Evolutionary conservation across 2,113 vertebrate genomes (phyloP), one percentile per base, ranked within the genome.

Genomic region (Prietella phreatophila): DNA sequence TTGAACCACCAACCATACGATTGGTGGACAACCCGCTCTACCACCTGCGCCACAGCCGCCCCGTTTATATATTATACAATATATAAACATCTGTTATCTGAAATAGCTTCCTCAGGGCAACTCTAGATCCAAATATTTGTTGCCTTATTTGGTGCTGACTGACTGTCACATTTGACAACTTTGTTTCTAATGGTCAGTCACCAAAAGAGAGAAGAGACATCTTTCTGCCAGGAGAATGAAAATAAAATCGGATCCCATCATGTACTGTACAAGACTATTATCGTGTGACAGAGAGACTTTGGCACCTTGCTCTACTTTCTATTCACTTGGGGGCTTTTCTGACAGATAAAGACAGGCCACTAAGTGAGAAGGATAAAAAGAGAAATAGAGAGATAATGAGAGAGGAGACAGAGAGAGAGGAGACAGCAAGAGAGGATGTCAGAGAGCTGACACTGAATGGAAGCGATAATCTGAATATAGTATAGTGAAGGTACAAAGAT

Each of bases 311-410:
- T 84, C 82, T 63, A 67, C 61, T 84, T 84, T 83, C 82, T 83
- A 67, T 83, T 67, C 82, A 50, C 82, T 67, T 17, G 42, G 61
- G 82, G 27, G 61, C 42, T 67, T 84, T 67, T 67, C 58, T 67
- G 82, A 83, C 60, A 65, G 39, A 83, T 83, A 65, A 83, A 67
- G 82, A 53, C 82, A 63, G 42, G 42, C 25, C 61, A 42, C 61
- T 67, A 47, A 83, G 82, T 67, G 61, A 50, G 42, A 83, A 67
- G 61, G 39, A 83, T 83, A 67, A 30, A 84, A 84, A 65, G n/a
- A 53, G 80, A 84, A 84, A 84, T 84, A 53, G 61, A 67, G 42
- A 84, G 82, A 84, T 84, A 84, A 84, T 84, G 42, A 84, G 61
- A 67, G 82, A 30, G 39, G 13, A 60, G 56, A 82, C 33, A 61